Conservation (phyloP, 2,113 vertebrate genomes). For the Anolis carolinensis region DNA sequence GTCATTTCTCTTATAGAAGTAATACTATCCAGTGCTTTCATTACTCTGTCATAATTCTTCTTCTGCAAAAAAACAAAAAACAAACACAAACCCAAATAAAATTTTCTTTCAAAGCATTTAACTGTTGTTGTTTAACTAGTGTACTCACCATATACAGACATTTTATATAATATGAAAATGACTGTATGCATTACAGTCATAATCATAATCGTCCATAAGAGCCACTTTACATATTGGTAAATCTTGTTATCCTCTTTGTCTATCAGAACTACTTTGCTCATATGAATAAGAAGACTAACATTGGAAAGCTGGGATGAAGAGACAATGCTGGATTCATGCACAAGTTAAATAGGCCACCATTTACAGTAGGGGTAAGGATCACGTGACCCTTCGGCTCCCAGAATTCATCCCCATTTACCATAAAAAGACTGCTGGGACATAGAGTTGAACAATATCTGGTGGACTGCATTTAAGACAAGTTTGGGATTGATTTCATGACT, state of each 20-base stretch:
- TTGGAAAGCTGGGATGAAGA: not conserved
- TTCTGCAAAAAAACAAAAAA: slow-evolving; percentile 79
- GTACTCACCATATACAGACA: not conserved
- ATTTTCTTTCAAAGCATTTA: not conserved
- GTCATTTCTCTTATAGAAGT: slow-evolving; percentile 94
- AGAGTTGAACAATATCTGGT: no score
- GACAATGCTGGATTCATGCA: not conserved
- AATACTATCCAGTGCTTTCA: slow-evolving; percentile 91
- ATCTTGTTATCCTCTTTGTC: not conserved
- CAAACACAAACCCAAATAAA: slow-evolving; percentile 8
- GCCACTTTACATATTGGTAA: not conserved
- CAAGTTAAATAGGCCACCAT: not conserved
- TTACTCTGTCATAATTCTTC: slow-evolving; percentile 91
- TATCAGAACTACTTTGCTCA: not conserved
- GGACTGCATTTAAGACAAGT: no score
- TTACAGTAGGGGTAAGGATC: not conserved
- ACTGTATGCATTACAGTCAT: not conserved
- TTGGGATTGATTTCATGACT: no score
- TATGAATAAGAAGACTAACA: not conserved
- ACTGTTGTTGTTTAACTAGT: not conserved
- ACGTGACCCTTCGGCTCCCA: no score
- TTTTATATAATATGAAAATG: not conserved
- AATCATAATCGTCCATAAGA: not conserved
- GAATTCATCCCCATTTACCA: no score
- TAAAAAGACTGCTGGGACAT: no score